Evolutionary conservation across 2,888 invertebrate genomes (phyloP).

Genomic region (Trachelus iudaicus): DNA sequence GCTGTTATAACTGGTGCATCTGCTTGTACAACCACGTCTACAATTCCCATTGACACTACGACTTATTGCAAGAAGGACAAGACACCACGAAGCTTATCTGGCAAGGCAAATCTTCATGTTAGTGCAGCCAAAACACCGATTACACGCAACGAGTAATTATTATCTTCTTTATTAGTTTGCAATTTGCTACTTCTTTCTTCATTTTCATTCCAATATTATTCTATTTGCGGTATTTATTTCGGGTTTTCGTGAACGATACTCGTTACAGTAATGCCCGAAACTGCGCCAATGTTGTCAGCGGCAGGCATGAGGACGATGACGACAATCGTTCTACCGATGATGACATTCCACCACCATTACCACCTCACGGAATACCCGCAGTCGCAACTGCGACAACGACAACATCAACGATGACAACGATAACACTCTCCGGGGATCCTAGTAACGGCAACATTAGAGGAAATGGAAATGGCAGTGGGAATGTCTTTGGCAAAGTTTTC

Average conservation of each 20-base stretch:
- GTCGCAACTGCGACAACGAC: slow-evolving; percentile 9
- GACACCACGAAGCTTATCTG: slow-evolving; percentile 47
- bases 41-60: slow-evolving; percentile 71
- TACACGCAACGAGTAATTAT: slow-evolving; percentile 24
- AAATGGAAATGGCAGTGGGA: neutral
- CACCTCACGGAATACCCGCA: slow-evolving; percentile 67
- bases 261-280: neutral
- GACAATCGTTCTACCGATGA: slow-evolving; percentile 61
- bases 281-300: slow-evolving; percentile 31
- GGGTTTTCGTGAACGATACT: neutral
- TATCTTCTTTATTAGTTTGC: neutral
- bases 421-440: slow-evolving; percentile 31
- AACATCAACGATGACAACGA: slow-evolving; percentile 11
- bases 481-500: neutral
- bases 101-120: slow-evolving; percentile 30
- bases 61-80: slow-evolving; percentile 78
- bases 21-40: slow-evolving; percentile 48
- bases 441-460: slow-evolving; percentile 10
- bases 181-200: neutral
- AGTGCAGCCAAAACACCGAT: slow-evolving; percentile 27
- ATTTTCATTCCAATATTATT: neutral
- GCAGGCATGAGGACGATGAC: slow-evolving; percentile 36
- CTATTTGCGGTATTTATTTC: neutral
- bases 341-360: slow-evolving; percentile 67
- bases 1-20: slow-evolving; percentile 46